Base-by-base conservation (phyloP, 2,888 invertebrate species). In the Polyommatus icarus region DNA sequence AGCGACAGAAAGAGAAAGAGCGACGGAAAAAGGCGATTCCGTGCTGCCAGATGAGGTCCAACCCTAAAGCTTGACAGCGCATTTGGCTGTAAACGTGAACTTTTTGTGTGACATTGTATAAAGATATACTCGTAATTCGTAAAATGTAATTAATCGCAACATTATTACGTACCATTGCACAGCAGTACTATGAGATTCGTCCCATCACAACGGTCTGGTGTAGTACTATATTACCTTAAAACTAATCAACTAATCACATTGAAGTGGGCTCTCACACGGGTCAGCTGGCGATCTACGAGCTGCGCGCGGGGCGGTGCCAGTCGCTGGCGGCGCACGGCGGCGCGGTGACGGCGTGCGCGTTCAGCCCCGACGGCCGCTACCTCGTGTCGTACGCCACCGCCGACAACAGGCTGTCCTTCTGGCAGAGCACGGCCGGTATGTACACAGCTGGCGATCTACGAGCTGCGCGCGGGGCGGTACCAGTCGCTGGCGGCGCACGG, bases 331-430 rank as follows among this genome's bases (percentile, higher is more conserved):
- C 99, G 0, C 99, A 99, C 93, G 95, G 95, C 78, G 96, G 97
- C 24, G 96, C 98, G 0, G 97, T 99, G 32, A 98, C 99, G 1
- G 99, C 99, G 0, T 95, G 98, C 86, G 97, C 98, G 59, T 99
- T 99, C 94, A 99, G 99, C 82, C 99, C 99, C 0, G 99, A 99
- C 92, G 99, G 99, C 24, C 98, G 99, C 86, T 99, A 97, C 90
- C 95, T 99, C 82, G 99, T 99, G 72, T 99, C 99, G 46, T 99
- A 99, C 92, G 98, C 99, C 71, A 98, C 98, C 83, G 95, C 96
- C 10, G 99, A 99, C 90, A 99, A 99, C 90, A 96, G 98, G 82
- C 95, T 99, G 77, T 98, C 98, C 83, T 99, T 99, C 94, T 99
- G 99, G 99, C 99, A 99, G 96, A 99, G 99, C 82, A 96, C 96